These are phyloP conservation scores for Microtus richardsoni DNA, from an alignment of 2,113 vertebrate species.

Conservation along the genomic window DNA sequence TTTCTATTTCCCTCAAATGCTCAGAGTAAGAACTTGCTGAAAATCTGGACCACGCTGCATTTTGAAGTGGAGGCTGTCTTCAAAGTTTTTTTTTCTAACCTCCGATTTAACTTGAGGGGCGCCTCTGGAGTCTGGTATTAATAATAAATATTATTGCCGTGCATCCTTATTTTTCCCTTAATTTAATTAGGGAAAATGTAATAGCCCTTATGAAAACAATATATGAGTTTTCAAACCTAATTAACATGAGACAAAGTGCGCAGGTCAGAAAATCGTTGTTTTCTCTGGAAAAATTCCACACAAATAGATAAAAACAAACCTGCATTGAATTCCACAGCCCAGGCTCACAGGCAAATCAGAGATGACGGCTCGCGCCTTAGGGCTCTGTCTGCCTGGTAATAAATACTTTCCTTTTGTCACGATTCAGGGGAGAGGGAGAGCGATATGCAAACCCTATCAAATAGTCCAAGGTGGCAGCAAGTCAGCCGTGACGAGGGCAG, in stretches of 20 bases:
- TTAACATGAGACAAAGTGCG: conserved; percentile 90
- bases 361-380: conserved; percentile 87
- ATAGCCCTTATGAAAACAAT: conserved; percentile 93
- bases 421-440: conserved; percentile 81
- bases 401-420: conserved; percentile 89
- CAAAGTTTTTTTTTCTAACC: conserved; percentile 58
- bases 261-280: conserved; percentile 90
- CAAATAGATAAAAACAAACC: conserved; percentile 90
- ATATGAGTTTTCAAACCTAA: conserved; percentile 92
- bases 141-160: conserved; percentile 92
- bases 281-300: conserved; percentile 90
- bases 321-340: conserved; percentile 85
- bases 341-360: conserved; percentile 83
- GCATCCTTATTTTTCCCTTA: conserved; percentile 90
- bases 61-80: conserved; percentile 82
- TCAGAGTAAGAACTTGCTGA: conserved; percentile 74
- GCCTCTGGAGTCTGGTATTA: conserved; percentile 90
- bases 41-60: conserved; percentile 74
- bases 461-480: conserved; percentile 77
- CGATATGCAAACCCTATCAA: conserved; percentile 82
- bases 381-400: conserved; percentile 86
- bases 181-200: conserved; percentile 92
- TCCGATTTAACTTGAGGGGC: conserved; percentile 85
- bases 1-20: conserved; percentile 73
- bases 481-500: conserved; percentile 82